These are phyloP conservation scores for Poecilia velifera DNA, from an alignment of 2,797 vertebrate genomes.

Conservation along the genomic window DNA sequence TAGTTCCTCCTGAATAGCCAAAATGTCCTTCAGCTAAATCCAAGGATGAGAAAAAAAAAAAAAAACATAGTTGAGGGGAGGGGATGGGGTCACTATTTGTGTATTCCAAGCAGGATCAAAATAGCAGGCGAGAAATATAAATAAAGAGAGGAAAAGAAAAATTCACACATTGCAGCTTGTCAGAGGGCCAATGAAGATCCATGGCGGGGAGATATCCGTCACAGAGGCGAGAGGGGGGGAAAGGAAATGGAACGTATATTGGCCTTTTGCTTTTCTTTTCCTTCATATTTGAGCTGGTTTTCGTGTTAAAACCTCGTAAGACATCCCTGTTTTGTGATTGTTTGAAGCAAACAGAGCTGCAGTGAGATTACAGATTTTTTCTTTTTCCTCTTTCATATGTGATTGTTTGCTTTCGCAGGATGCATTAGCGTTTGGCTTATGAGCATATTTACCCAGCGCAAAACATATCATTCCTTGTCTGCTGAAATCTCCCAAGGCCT, in stretches of 20 bases:
- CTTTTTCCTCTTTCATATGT: slow-evolving; percentile 9
- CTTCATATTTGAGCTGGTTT: slow-evolving; percentile 20
- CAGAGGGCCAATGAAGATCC: slow-evolving; percentile 87
- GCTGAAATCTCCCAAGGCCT: slow-evolving; percentile 38
- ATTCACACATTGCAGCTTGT: slow-evolving; percentile 87
- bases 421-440: slow-evolving; percentile 5
- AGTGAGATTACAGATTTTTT: neutral
- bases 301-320: slow-evolving; percentile 31
- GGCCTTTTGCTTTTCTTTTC: slow-evolving; percentile 7
- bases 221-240: slow-evolving; percentile 73
- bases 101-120: slow-evolving; percentile 91
- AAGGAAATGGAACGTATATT: slow-evolving; percentile 54
- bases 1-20: slow-evolving; percentile 70
- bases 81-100: slow-evolving; percentile 81
- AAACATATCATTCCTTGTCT: slow-evolving; percentile 23
- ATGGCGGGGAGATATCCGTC: slow-evolving; percentile 75
- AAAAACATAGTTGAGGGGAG: slow-evolving; percentile 13
- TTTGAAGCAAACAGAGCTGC: slow-evolving; percentile 7
- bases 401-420: slow-evolving; percentile 32
- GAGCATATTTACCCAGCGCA: slow-evolving; percentile 32
- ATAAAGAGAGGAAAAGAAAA: slow-evolving; percentile 91
- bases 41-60: slow-evolving; percentile 78
- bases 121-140: slow-evolving; percentile 88
- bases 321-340: slow-evolving; percentile 12
- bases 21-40: slow-evolving; percentile 88